These are phyloP conservation scores for Theretra japonica DNA, from an alignment of 2,888 invertebrate species.

Conservation along the genomic window DNA sequence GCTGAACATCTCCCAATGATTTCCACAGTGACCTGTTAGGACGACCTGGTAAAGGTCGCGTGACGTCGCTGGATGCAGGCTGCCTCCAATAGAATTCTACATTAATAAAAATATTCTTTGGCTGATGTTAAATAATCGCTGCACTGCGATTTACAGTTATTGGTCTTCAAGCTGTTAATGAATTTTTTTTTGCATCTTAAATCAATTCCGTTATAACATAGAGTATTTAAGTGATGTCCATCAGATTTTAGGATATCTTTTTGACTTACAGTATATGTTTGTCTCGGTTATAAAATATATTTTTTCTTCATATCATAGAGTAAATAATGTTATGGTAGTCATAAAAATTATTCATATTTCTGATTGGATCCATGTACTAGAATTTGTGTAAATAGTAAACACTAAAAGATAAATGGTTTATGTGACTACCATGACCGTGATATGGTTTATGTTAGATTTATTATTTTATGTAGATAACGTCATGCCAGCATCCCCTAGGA, in stretches of 20 bases:
- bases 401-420: background rate
- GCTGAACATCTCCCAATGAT: too few relatives aligned
- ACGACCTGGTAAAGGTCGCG: too few relatives aligned
- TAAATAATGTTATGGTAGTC: background rate
- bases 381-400: background rate
- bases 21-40: too few relatives aligned
- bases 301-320: background rate
- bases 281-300: conserved; percentile 9
- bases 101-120: too few relatives aligned
- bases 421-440: background rate
- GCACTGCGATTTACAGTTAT: too few relatives aligned
- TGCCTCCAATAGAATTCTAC: too few relatives aligned
- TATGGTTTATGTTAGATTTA: background rate
- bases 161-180: background rate
- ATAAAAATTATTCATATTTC: background rate
- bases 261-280: background rate
- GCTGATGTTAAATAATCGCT: too few relatives aligned
- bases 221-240: background rate
- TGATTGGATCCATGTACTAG: background rate
- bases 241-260: background rate
- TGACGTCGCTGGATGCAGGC: too few relatives aligned
- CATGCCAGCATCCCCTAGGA: too few relatives aligned
- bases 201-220: background rate
- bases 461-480: background rate
- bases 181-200: background rate